These are phyloP conservation scores for Zaprionus lineosus DNA, from an alignment of 2,888 invertebrate species.

Conservation along the genomic window DNA sequence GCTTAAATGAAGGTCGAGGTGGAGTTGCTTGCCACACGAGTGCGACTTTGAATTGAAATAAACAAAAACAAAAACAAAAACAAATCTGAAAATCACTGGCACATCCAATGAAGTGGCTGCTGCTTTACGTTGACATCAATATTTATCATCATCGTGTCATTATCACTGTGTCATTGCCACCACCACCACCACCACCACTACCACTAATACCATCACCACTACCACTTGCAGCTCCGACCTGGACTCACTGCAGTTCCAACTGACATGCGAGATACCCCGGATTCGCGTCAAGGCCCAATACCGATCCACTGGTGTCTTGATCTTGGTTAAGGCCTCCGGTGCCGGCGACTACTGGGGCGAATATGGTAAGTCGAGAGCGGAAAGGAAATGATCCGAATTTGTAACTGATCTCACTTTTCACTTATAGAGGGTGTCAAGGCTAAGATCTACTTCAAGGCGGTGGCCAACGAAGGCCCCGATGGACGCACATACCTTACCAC, in stretches of 20 bases:
- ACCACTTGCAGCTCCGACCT: constrained; percentile 86
- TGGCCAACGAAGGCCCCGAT: constrained; percentile 85
- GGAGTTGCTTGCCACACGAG: constrained; percentile 29
- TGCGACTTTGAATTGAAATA: constrained; percentile 47
- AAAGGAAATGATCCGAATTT: not conserved
- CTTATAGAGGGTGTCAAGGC: constrained; percentile 91
- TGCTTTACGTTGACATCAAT: constrained; percentile 31
- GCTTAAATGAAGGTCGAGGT: constrained; percentile 50
- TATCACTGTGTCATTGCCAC: constrained; percentile 53
- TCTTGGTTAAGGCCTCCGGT: constrained; percentile 91
- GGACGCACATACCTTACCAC: constrained; percentile 88
- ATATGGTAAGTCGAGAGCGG: constrained; percentile 86
- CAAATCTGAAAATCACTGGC: constrained; percentile 27
- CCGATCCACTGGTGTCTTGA: constrained; percentile 90
- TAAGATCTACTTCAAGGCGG: constrained; percentile 91
- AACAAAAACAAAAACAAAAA: too few species aligned
- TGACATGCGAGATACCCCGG: constrained; percentile 90
- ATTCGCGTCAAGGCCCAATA: constrained; percentile 91
- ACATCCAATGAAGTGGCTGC: constrained; percentile 62
- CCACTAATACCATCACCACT: constrained; percentile 60
- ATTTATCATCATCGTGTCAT: too few species aligned
- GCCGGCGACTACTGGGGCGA: constrained; percentile 95
- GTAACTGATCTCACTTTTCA: too few species aligned
- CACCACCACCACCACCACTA: constrained; percentile 50
- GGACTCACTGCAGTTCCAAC: constrained; percentile 91